Evolutionary conservation across 2,797 vertebrate species (phyloP).

Genomic region (Microcaecilia unicolor): DNA sequence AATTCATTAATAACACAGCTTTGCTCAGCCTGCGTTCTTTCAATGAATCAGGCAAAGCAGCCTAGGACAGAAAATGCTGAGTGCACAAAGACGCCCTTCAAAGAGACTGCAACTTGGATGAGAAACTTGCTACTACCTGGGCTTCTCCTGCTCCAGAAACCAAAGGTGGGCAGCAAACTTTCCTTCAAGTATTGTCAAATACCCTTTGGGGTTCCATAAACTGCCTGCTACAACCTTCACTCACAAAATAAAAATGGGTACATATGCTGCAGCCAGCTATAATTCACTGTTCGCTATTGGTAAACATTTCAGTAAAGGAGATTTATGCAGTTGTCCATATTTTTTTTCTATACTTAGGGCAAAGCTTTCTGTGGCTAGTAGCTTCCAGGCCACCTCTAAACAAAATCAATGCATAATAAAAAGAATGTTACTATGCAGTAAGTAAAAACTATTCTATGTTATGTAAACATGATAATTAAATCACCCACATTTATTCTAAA

Average conservation of each 20-base stretch:
- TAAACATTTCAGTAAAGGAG: neutral
- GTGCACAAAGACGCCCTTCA: conserved; percentile 19
- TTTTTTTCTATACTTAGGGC: neutral
- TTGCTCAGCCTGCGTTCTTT: conserved; percentile 44
- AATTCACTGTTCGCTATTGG: neutral
- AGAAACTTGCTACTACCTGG: conserved; percentile 17
- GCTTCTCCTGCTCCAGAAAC: conserved; percentile 7
- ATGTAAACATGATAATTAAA: no score
- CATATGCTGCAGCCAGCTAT: conserved; percentile 5
- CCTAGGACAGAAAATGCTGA: conserved; percentile 36
- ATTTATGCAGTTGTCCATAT: neutral
- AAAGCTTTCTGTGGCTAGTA: no score
- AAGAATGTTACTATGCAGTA: no score
- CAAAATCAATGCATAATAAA: no score
- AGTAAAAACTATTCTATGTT: no score
- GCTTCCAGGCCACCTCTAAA: no score
- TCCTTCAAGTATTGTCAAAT: conserved; percentile 19
- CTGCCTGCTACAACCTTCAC: no score
- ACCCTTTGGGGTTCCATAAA: neutral
- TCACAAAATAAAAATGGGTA: neutral
- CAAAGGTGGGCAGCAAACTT: neutral
- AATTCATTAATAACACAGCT: conserved; percentile 56
- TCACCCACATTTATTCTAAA: no score
- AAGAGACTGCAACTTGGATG: no score
- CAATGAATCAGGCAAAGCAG: conserved; percentile 36